Evolutionary conservation across 1,140 invertebrate species (phyloP).

Genomic region (Apis mellifera): Amel_HAv3.1 CM009943.2:177001-177500

Average conservation of each 20-base stretch:
- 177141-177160: constrained; percentile 8
- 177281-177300: neutral
- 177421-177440: neutral
- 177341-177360: neutral
- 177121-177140: constrained; percentile 35
- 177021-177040: constrained; percentile 28
- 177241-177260: neutral
- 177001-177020: constrained; percentile 27
- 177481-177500: too few species aligned
- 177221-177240: neutral
- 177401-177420: too few species aligned
- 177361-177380: neutral
- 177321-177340: constrained; percentile 4
- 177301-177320: neutral
- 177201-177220: neutral
- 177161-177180: constrained; percentile 7
- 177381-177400: neutral
- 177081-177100: constrained; percentile 22
- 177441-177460: too few species aligned
- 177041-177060: constrained; percentile 47
- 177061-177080: constrained; percentile 38
- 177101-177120: neutral
- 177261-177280: neutral
- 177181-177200: constrained; percentile 10
- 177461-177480: too few species aligned